phyloP scores from a whole-genome alignment of 1,140 invertebrate species.

The Euglossa dilemma region DNA sequence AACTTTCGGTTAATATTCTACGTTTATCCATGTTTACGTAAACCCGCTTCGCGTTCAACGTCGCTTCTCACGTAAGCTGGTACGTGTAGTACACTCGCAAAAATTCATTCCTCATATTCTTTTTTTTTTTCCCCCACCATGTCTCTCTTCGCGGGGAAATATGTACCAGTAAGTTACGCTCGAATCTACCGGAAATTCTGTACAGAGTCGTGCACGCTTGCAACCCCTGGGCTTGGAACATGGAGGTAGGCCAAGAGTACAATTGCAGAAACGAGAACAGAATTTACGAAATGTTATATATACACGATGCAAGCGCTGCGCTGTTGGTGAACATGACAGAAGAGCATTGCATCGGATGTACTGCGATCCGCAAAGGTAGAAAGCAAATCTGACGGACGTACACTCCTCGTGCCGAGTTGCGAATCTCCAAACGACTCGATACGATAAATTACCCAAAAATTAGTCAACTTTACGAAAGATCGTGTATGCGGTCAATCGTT shows the following conservation, averaged over 20 bases:
- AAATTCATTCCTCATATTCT: conserved; percentile 10
- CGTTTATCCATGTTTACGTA: conserved; percentile 13
- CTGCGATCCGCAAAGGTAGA: neutral
- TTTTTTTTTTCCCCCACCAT: neutral
- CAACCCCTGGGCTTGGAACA: conserved; percentile 1
- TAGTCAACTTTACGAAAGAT: too few species aligned
- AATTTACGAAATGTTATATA: conserved; percentile 9
- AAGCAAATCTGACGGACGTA: too few species aligned
- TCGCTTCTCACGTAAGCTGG: conserved; percentile 11
- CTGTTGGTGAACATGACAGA: conserved; percentile 5
- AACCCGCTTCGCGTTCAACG: neutral
- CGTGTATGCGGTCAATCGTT: too few species aligned
- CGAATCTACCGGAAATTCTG: conserved; percentile 16
- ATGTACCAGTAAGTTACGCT: conserved; percentile 31
- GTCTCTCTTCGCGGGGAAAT: conserved; percentile 5
- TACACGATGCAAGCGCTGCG: neutral
- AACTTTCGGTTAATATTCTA: conserved; percentile 16
- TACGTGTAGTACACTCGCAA: neutral
- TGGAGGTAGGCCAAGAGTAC: conserved; percentile 19
- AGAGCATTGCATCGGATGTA: neutral
- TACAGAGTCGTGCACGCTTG: neutral
- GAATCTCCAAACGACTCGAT: neutral
- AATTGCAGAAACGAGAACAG: conserved; percentile 40
- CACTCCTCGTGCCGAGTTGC: neutral
- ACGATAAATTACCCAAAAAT: too few species aligned